Evolutionary conservation across 2,888 invertebrate species (phyloP), one percentile per base, ranked within the genome.

Genomic region (Oxycera nigricornis): DNA sequence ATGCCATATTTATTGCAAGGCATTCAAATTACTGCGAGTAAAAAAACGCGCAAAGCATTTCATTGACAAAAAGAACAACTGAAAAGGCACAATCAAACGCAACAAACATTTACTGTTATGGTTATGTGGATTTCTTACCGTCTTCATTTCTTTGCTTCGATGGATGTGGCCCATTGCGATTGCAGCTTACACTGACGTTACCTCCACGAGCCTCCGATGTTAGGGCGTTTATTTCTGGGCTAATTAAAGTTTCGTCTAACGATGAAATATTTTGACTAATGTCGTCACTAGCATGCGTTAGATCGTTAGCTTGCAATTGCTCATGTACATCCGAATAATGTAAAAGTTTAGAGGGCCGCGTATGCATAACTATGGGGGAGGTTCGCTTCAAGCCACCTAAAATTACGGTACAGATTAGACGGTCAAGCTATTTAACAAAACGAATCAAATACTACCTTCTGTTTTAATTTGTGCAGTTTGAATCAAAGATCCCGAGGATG

Each of bases 151-250:
- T 73, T 41, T 74, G 76, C 30, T 74, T 68, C 30, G 65, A 61
- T 41, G 55, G 72, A 22, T 74, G 77, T n/a, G 50, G 9, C 1
- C 46, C 46, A 28, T 14, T 24, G 82, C 88, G 86, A 81, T 88
- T 88, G 78, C 26, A 46, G 6, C 28, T 28, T 3, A 4, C 55
- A 7, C 28, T 17, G 30, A 2, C n/a, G 2, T 4, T 17, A 26
- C 35, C 17, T 6, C 6, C 26, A 83, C 88, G 86, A 81, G 88
- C 88, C 78, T 88, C 88, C 73, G 86, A 83, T 81, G 88, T 88
- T 79, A 88, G 84, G 55, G 92, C 91, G 86, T 91, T 91, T 61
- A 91, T 89, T 83, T 91, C 91, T 74, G 89, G 88, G 79, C 89
- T 89, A 80, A 89, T 86, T 62, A 89, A 87, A 73, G 88, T 84